Evolutionary conservation across 2,113 vertebrate species (phyloP).

Genomic region (Phaethornis superciliosus): DNA sequence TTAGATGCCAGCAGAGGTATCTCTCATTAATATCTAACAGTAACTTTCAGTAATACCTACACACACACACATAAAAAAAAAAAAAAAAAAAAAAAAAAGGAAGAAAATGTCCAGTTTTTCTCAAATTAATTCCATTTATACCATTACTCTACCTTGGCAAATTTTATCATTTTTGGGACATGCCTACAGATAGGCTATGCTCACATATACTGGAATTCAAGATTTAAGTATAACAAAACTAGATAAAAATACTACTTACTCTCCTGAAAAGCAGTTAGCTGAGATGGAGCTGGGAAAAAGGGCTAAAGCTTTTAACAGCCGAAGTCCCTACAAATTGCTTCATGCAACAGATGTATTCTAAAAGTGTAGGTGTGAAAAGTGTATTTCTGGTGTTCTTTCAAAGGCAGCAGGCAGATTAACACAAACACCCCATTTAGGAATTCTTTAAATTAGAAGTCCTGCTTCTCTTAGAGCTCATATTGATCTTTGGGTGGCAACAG

Average conservation of each 20-base stretch:
- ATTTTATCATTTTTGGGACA: neutral
- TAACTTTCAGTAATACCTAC: neutral
- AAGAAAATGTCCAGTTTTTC: neutral
- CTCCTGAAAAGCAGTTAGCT: neutral
- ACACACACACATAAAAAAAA: neutral
- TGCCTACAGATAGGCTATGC: neutral
- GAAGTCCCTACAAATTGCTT: neutral
- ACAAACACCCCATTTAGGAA: neutral
- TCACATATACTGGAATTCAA: neutral
- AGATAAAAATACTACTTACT: neutral
- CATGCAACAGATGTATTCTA: conserved; percentile 38
- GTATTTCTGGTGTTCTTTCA: conserved; percentile 20
- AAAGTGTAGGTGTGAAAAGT: conserved; percentile 28
- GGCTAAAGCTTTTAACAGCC: neutral
- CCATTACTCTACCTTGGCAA: neutral
- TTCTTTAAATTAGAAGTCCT: neutral
- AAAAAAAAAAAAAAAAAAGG: neutral
- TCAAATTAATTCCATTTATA: neutral
- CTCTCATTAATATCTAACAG: neutral
- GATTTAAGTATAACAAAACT: neutral
- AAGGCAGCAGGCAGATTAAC: conserved; percentile 1
- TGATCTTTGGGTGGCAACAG: neutral
- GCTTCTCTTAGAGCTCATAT: neutral
- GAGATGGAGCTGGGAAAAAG: neutral
- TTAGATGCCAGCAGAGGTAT: neutral